Percentiles rank a stretch among this genome's conserved stretches.
Conservation (phyloP, 2,797 vertebrate species). For the Silurus lanzhouensis region DNA sequence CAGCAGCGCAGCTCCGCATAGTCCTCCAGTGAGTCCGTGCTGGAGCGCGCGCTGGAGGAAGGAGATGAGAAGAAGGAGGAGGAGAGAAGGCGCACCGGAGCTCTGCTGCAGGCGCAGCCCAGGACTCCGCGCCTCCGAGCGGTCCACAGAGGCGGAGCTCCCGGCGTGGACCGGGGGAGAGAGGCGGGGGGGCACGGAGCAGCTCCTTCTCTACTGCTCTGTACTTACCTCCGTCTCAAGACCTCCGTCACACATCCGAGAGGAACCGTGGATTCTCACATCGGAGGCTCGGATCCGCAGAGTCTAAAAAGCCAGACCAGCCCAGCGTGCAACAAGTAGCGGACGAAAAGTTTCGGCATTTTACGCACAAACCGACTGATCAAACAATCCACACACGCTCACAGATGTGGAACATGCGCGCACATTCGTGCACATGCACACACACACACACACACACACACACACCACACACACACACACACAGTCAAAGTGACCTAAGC, state of each 20-base stretch:
- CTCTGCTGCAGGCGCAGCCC: conserved; percentile 3
- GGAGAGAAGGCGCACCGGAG: conserved; percentile 1
- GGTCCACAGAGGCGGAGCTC: conserved; percentile 62
- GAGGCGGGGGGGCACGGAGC: conserved; percentile 61
- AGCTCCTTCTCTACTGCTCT: conserved; percentile 47
- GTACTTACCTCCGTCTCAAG: conserved; percentile 67
- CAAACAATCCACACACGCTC: neutral
- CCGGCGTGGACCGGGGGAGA: conserved; percentile 57
- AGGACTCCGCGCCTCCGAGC: conserved; percentile 63
- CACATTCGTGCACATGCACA: neutral
- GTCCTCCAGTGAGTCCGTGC: conserved; percentile 7
- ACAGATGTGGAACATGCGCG: neutral
- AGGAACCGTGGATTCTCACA: conserved; percentile 25
- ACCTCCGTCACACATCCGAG: conserved; percentile 72
- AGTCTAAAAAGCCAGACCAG: neutral
- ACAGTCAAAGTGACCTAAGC: neutral
- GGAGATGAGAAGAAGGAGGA: too few relatives aligned
- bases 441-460: conserved; percentile 10
- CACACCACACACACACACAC: conserved; percentile 14
- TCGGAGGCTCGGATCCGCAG: conserved; percentile 23
- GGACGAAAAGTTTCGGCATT: conserved; percentile 31
- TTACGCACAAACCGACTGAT: neutral
- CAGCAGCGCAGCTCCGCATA: conserved; percentile 19
- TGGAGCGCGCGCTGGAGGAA: conserved; percentile 6
- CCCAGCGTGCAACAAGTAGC: conserved; percentile 59